Evolutionary conservation across 1,140 invertebrate genomes (phyloP), one percentile per base, ranked within the genome.

Genomic region (Orius laevigatus): DNA sequence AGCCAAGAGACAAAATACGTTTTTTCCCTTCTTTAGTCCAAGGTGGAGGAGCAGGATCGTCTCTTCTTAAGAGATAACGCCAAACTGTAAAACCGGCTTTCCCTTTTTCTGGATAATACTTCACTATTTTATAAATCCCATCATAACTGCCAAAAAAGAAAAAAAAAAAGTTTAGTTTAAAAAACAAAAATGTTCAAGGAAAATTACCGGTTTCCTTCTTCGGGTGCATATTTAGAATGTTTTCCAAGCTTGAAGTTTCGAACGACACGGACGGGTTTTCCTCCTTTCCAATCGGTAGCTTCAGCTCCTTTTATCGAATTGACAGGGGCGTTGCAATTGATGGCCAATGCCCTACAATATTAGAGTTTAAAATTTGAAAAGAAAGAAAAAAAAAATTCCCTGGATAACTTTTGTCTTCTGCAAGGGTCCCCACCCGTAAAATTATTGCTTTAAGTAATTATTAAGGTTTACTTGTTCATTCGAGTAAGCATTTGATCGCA

Each of bases 41-140:
- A 0, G 86, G 86, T 10, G 86, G 78, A 1, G 84, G 81, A 10
- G 58, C 64, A 1, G 78, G 74, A 64, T 92, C 87, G 63, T 91
- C 86, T 55, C 86, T 67, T 48, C 77, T 65, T 34, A 92, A 60
- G 10, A 83, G 56, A 60, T 84, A 92, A 39, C 81, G 72, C 85
- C 85, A 92, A 9, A 92, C 80, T 5, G 73, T 66, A 60, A 78
- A 87, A 1, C 84, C 85, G 39, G 81, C 81, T 56, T 81, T 72
- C 9, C 84, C 84, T 51, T 75, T 80, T 58, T 82, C 75, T 3
- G 79, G 79, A 66, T 81, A 89, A 61, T 89, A 91, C 56, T 84
- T 87, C 0, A 85, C 79, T 5, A 90, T 76, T 64, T 84, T 84
- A 60, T 84, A 84, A 35, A 83, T 72, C 2, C 81, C 81, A 65